phyloP scores from a whole-genome alignment of 2,888 invertebrate species.

The Phorcus lineatus region DNA sequence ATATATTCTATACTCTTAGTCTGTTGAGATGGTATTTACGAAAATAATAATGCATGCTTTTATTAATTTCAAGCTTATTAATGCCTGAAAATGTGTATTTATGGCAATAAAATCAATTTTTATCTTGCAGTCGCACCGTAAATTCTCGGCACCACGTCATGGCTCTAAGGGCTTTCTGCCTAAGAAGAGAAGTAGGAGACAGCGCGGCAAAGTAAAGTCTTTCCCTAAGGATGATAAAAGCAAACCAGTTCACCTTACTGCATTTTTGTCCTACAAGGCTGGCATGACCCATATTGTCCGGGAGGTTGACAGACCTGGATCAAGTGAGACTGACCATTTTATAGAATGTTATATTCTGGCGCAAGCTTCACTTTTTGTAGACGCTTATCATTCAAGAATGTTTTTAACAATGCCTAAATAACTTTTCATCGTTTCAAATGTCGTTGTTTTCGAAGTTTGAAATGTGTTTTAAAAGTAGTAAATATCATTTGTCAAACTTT shows the following conservation, averaged over 20 bases:
- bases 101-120: neutral
- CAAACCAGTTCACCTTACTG: slow-evolving; percentile 98
- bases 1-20: neutral
- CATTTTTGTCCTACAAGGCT: slow-evolving; percentile 98
- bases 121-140: slow-evolving; percentile 93
- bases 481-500: too few relatives aligned
- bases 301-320: slow-evolving; percentile 98
- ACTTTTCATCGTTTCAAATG: too few relatives aligned
- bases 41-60: neutral
- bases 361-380: too few relatives aligned
- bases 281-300: slow-evolving; percentile 99
- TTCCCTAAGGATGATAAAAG: slow-evolving; percentile 98
- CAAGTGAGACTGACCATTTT: slow-evolving; percentile 85
- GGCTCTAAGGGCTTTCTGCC: slow-evolving; percentile 99
- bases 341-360: too few relatives aligned
- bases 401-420: too few relatives aligned
- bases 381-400: too few relatives aligned
- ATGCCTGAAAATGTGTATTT: neutral
- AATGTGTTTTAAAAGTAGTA: too few relatives aligned
- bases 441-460: too few relatives aligned
- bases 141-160: slow-evolving; percentile 99
- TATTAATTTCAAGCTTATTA: neutral
- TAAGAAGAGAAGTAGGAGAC: slow-evolving; percentile 95
- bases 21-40: neutral
- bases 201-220: slow-evolving; percentile 99